Percentiles rank a stretch among this genome's conserved stretches.
phyloP scores from a whole-genome alignment of 1,140 invertebrate species.

The Drosophila triauraria region DNA sequence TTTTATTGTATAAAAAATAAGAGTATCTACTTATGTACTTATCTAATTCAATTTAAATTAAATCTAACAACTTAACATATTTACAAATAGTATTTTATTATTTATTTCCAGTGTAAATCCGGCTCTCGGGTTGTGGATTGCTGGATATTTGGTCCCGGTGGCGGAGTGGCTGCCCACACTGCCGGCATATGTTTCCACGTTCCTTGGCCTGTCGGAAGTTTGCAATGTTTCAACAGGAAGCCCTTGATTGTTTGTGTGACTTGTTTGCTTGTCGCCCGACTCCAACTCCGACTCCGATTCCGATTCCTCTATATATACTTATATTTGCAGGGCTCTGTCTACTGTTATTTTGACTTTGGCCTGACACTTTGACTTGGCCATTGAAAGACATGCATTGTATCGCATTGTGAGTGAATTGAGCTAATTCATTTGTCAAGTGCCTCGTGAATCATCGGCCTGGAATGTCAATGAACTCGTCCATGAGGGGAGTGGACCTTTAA shows the following conservation, averaged over 20 bases:
- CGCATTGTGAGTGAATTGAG: slow-evolving; percentile 63
- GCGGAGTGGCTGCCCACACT: slow-evolving; percentile 59
- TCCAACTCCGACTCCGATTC: neutral
- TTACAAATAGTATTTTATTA: no score
- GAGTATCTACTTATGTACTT: no score
- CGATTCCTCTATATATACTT: slow-evolving; percentile 25
- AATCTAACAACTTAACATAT: no score
- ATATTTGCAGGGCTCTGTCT: slow-evolving; percentile 40
- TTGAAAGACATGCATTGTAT: slow-evolving; percentile 76
- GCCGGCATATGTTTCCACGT: slow-evolving; percentile 72
- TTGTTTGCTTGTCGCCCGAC: slow-evolving; percentile 47
- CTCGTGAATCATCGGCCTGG: slow-evolving; percentile 63
- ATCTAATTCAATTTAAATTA: no score
- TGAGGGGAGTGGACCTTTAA: slow-evolving; percentile 2
- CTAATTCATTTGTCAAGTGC: slow-evolving; percentile 82
- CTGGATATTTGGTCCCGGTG: slow-evolving; percentile 9
- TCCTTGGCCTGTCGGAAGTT: slow-evolving; percentile 76
- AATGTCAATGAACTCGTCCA: slow-evolving; percentile 40
- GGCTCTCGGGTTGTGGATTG: slow-evolving; percentile 18
- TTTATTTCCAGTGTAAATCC: slow-evolving; percentile 1
- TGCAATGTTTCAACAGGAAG: slow-evolving; percentile 83
- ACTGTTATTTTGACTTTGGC: slow-evolving; percentile 76
- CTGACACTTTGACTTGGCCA: slow-evolving; percentile 79
- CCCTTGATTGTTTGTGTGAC: slow-evolving; percentile 71
- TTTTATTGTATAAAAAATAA: no score